Percentiles rank a stretch among this genome's conserved stretches.
Conservation (phyloP, 2,113 vertebrate genomes). For the Prionailurus bengalensis region DNA sequence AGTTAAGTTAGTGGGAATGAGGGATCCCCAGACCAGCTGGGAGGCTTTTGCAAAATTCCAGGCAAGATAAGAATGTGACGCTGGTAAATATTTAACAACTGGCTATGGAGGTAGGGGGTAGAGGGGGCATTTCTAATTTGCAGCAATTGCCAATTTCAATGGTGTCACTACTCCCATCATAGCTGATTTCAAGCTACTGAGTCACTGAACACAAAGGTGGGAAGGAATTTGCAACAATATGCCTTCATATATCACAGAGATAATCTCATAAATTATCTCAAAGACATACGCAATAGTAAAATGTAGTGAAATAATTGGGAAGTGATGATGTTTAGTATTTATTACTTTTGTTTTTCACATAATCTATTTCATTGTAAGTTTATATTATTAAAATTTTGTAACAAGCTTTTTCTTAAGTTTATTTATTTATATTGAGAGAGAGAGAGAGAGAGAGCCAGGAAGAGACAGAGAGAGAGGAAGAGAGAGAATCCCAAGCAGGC, state of each 20-base stretch:
- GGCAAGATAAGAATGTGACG: background rate
- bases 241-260: background rate
- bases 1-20: background rate
- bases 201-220: background rate
- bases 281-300: background rate
- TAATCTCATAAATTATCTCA: background rate
- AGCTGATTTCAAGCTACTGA: background rate
- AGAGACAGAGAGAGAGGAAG: no score
- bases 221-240: background rate
- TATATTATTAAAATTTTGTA: background rate
- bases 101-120: background rate
- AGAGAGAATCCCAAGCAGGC: no score
- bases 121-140: background rate
- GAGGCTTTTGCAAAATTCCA: slow-evolving; percentile 32
- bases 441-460: no score
- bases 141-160: slow-evolving; percentile 38
- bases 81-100: slow-evolving; percentile 32
- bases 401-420: no score
- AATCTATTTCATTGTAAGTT: slow-evolving; percentile 25
- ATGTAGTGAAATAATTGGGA: background rate
- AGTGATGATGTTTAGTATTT: background rate
- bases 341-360: slow-evolving; percentile 14
- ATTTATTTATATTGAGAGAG: no score
- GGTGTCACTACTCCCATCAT: background rate
- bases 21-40: background rate